Conservation (phyloP, 2,888 invertebrate species). For the Cantharis rustica region DNA sequence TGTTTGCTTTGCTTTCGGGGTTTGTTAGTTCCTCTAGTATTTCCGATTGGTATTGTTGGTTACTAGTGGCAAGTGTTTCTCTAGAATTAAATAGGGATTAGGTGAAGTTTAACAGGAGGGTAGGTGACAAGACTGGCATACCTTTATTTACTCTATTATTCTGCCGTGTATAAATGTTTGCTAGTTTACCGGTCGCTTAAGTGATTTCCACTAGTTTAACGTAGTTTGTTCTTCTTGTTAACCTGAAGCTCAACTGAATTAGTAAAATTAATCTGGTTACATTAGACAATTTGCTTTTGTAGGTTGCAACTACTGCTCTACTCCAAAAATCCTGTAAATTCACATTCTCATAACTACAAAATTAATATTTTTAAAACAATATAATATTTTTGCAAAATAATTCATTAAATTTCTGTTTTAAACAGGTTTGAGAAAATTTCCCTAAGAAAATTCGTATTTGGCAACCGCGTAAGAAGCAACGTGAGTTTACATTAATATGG, state of each 20-base stretch:
- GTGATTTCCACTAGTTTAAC: conserved; percentile 27
- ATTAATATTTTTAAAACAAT: too few relatives aligned
- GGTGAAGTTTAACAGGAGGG: conserved; percentile 19
- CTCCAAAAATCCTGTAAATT: background rate
- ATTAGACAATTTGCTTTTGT: conserved; percentile 11
- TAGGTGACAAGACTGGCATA: conserved; percentile 23
- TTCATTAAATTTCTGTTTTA: too few relatives aligned
- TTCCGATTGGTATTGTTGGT: conserved; percentile 9
- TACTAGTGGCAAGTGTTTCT: conserved; percentile 19
- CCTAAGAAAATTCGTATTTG: too few relatives aligned
- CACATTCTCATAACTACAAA: too few relatives aligned
- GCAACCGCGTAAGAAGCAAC: too few relatives aligned
- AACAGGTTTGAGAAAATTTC: too few relatives aligned
- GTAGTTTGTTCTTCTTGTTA: conserved; percentile 28
- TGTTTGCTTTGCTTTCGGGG: background rate
- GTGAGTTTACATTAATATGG: too few relatives aligned
- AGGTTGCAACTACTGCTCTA: background rate
- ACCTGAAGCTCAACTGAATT: conserved; percentile 24
- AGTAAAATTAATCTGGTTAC: conserved; percentile 24
- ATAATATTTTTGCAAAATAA: too few relatives aligned
- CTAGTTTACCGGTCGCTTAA: conserved; percentile 30
- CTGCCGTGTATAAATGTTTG: conserved; percentile 28
- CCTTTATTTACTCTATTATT: conserved; percentile 29
- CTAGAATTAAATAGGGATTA: conserved; percentile 15
- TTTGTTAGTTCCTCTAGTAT: conserved; percentile 4